Evolutionary conservation across 2,888 invertebrate genomes (phyloP), one percentile per base, ranked within the genome.

Genomic region (Aspidapion aeneum): DNA sequence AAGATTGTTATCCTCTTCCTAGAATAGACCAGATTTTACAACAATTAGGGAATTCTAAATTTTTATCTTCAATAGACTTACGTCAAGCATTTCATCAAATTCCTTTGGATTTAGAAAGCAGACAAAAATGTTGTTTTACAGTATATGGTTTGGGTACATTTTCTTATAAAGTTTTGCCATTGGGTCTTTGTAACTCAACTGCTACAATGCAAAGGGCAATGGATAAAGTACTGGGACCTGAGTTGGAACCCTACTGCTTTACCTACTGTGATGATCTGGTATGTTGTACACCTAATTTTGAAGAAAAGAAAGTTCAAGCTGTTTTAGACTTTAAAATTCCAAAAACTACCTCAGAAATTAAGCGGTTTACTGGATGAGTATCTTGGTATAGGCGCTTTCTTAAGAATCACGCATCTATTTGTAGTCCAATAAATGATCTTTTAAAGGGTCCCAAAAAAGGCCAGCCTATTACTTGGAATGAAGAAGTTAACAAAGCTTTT

Each of bases 21-120:
- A 76, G 19, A 70, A 74, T 22, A 67, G 69, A 21, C 12, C 35
- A 35, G 12, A 35, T 35, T 35, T 35, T 35, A 35, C 35, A 35
- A 35, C 3, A 35, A 35, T 63, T 64, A 1, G 60, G 73, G 1
- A 64, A 69, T 19, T 74, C 75, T 2, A 62, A 65, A 19, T 78
- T 68, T 56, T 68, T 78, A 9, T 70, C 70, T 1, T 74, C 74
- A 0, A 59, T 77, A 0, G 77, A 78, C 62, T 56, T 72, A 1
- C 67, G 68, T 22, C 55, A 55, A 18, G 75, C 74, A 1, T 76
- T 73, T 58, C 70, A 66, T 55, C 73, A 75, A 59, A 66, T 76
- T 21, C 71, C 71, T 3, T 56, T 68, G 17, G 58, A 55, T 12
- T 57, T n/a, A 18, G 22, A 55, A 9, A 62, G 60, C 1, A 20